Percentiles rank a stretch among this genome's conserved stretches.
phyloP scores from a whole-genome alignment of 2,797 vertebrate genomes.

The Huso huso region DNA sequence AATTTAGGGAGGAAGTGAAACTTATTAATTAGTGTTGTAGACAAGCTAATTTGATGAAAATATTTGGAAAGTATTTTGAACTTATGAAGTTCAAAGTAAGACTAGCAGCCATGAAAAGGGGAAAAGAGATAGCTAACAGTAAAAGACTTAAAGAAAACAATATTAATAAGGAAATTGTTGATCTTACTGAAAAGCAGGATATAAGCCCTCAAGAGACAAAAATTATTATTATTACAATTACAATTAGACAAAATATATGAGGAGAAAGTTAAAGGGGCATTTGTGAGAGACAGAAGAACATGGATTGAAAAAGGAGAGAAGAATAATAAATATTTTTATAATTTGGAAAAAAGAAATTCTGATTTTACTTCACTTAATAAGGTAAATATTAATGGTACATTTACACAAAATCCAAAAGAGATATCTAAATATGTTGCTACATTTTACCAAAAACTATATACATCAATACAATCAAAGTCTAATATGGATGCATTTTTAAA shows the following conservation, averaged over 20 bases:
- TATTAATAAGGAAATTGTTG: not conserved
- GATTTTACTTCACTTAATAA: no score
- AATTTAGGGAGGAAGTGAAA: not conserved
- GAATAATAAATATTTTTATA: not conserved
- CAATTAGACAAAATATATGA: not conserved
- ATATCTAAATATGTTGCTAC: no score
- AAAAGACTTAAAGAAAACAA: not conserved
- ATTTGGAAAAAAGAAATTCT: not conserved
- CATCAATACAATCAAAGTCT: no score
- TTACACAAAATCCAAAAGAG: no score
- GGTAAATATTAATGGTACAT: no score
- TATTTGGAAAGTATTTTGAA: not conserved
- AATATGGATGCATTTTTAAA: no score
- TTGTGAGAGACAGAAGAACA: not conserved
- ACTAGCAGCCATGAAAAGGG: not conserved
- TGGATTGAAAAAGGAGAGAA: not conserved
- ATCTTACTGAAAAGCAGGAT: not conserved
- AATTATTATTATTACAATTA: not conserved
- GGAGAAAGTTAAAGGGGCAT: not conserved
- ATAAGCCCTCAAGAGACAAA: no score
- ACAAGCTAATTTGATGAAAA: not conserved
- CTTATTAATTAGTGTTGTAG: not conserved
- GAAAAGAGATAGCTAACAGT: not conserved
- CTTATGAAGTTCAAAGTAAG: not conserved
- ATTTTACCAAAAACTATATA: no score